These are phyloP conservation scores for Gallinago media DNA, from an alignment of 2,113 vertebrate species.

Conservation along the genomic window DNA sequence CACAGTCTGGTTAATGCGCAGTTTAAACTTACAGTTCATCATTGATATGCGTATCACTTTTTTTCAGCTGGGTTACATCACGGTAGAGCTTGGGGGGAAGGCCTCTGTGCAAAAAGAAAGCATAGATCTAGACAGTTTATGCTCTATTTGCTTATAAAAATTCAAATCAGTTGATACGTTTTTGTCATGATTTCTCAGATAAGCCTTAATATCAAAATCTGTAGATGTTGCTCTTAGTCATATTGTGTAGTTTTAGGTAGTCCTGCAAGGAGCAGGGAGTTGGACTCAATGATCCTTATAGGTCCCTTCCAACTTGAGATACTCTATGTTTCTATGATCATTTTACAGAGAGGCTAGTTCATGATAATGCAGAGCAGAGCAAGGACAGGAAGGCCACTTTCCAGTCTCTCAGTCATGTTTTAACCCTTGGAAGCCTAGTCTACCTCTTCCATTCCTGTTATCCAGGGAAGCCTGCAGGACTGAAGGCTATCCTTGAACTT, in stretches of 20 bases:
- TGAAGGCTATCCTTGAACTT: background rate
- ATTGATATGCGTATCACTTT: slow-evolving; percentile 73
- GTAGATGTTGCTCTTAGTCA: background rate
- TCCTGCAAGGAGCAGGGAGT: background rate
- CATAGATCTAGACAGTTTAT: background rate
- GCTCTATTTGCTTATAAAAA: background rate
- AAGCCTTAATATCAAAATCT: too few relatives aligned
- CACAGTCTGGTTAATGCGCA: background rate
- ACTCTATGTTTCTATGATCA: background rate
- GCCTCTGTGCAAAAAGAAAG: slow-evolving; percentile 61
- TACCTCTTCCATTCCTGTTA: background rate
- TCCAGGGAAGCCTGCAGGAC: background rate
- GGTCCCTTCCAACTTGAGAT: background rate
- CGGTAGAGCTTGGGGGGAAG: slow-evolving; percentile 58
- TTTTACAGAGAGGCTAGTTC: background rate
- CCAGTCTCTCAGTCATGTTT: background rate
- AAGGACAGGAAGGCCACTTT: background rate
- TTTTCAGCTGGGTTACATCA: slow-evolving; percentile 69
- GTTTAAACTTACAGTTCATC: slow-evolving; percentile 78
- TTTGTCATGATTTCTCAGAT: background rate
- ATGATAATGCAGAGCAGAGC: background rate
- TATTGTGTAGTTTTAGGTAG: background rate
- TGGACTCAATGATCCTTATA: background rate
- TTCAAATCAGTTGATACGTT: background rate
- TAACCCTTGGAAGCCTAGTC: background rate